Base-by-base conservation (phyloP, 2,888 invertebrate species). In the Macroteleia sp. region DNA sequence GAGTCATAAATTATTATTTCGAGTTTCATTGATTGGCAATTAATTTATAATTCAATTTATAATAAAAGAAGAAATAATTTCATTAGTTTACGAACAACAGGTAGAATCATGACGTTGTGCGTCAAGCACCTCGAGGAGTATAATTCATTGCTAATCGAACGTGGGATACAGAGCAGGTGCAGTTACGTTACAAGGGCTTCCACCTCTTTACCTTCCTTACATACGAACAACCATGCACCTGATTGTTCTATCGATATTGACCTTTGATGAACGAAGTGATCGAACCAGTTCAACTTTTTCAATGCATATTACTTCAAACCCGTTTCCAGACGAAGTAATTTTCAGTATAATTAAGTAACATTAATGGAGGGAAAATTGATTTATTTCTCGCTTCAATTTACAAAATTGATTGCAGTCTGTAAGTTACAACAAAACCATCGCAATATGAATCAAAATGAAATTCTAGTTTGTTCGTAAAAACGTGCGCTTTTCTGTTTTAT, bases 131-230 rank as follows among this genome's bases (percentile, higher is more conserved):
- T 79, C 79, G 56, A 54, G 61, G 16, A 70, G 78, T 83, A 85
- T 86, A 83, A 84, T 84, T 84, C 78, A 84, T 85, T 81, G 82
- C 77, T 86, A 83, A 86, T 86, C 85, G 82, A 86, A 86, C 79
- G 83, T 82, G 84, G 82, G 84, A 83, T 83, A 59, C 67, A 80
- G 71, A 79, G 74, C 85, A 85, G 85, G 82, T 85, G 84, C 76
- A 34, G 69, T 61, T 67, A 32, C 36, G 46, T 46, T 74, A 73
- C 81, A 73, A 83, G 81, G 80, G 79, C 73, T 82, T 81, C 76
- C 80, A 77, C 77, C 77, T 81, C 64, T 77, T 83, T 70, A 76
- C 70, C 69, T 28, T 61, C 54, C 75, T 79, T 75, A 81, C 67
- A 42, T 54, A 54, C 22, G 36, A 54, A 50, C 70, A 48, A 50